Conservation (phyloP, 2,888 invertebrate species). For the Nineta flava region DNA sequence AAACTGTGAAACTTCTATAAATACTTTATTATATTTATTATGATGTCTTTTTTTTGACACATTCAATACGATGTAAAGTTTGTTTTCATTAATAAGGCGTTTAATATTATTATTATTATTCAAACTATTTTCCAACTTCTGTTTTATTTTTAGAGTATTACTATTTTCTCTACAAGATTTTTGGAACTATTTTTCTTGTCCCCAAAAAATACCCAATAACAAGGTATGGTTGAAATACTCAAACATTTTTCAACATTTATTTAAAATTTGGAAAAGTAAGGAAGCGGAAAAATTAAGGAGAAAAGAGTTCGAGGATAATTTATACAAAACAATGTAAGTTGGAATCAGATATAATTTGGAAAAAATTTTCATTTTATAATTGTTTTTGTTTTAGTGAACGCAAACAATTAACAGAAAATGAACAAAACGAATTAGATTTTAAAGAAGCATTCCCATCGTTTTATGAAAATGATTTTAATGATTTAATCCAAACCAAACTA, state of each 20-base stretch:
- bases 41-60: too few relatives aligned
- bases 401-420: slow-evolving; percentile 46
- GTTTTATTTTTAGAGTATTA: slow-evolving; percentile 31
- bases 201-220: slow-evolving; percentile 29
- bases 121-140: too few relatives aligned
- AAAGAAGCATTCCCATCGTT: slow-evolving; percentile 52
- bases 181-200: slow-evolving; percentile 43
- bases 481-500: slow-evolving; percentile 33
- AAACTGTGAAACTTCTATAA: too few relatives aligned
- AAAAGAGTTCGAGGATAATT: slow-evolving; percentile 56
- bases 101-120: too few relatives aligned
- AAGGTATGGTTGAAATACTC: slow-evolving; percentile 28
- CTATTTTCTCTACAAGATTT: slow-evolving; percentile 55
- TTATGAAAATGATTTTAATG: slow-evolving; percentile 51
- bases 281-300: slow-evolving; percentile 48
- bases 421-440: slow-evolving; percentile 45
- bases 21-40: too few relatives aligned
- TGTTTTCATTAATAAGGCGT: too few relatives aligned
- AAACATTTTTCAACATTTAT: slow-evolving; percentile 40
- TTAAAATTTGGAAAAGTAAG: slow-evolving; percentile 60
- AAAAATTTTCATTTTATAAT: too few relatives aligned
- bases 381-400: neutral
- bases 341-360: too few relatives aligned
- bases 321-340: slow-evolving; percentile 45
- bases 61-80: too few relatives aligned